These are phyloP conservation scores for Halisarca cf. caerulea DNA, from an alignment of 37 sponge, comb jelly and placozoan species.

Conservation along the genomic window DNA sequence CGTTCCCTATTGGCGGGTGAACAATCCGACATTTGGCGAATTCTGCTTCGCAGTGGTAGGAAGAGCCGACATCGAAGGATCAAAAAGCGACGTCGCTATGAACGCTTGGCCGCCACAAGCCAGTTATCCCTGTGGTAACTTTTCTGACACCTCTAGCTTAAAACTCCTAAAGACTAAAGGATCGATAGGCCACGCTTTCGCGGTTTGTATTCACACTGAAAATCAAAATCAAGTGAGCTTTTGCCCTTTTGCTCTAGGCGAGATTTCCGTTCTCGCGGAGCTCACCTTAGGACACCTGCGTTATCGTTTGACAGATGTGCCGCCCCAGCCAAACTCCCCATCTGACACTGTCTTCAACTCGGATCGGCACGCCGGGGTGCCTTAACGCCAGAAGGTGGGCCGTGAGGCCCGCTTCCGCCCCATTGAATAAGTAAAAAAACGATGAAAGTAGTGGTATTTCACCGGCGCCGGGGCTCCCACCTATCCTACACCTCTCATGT, in stretches of 20 bases:
- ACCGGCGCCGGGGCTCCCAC: constrained; percentile 79
- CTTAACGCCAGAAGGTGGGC: constrained; percentile 61
- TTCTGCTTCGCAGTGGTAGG: constrained; percentile 91
- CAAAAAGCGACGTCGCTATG: constrained; percentile 96
- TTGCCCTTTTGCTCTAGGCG: constrained; percentile 87
- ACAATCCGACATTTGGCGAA: constrained; percentile 87
- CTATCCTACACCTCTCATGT: constrained; percentile 92
- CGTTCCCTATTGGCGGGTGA: constrained; percentile 91
- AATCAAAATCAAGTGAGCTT: constrained; percentile 92
- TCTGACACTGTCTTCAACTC: constrained; percentile 86
- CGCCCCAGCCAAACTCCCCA: constrained; percentile 96
- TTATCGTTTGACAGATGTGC: constrained; percentile 94
- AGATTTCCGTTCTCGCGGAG: constrained; percentile 88
- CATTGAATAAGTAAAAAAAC: constrained; percentile 91
- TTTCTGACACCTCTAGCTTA: constrained; percentile 90
- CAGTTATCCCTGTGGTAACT: constrained; percentile 96
- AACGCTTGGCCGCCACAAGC: constrained; percentile 95
- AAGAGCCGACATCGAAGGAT: constrained; percentile 95
- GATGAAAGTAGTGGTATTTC: constrained; percentile 95
- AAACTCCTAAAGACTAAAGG: constrained; percentile 75
- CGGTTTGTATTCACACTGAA: constrained; percentile 91
- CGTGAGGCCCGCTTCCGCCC: constrained; percentile 70
- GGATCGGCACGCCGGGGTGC: constrained; percentile 56
- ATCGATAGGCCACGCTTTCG: constrained; percentile 92
- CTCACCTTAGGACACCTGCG: constrained; percentile 94